A percentile compares a stretch with the other conserved stretches of the same genome.
Evolutionary conservation across 2,797 vertebrate genomes (phyloP).

Genomic region (Cossypha polioptera): DNA sequence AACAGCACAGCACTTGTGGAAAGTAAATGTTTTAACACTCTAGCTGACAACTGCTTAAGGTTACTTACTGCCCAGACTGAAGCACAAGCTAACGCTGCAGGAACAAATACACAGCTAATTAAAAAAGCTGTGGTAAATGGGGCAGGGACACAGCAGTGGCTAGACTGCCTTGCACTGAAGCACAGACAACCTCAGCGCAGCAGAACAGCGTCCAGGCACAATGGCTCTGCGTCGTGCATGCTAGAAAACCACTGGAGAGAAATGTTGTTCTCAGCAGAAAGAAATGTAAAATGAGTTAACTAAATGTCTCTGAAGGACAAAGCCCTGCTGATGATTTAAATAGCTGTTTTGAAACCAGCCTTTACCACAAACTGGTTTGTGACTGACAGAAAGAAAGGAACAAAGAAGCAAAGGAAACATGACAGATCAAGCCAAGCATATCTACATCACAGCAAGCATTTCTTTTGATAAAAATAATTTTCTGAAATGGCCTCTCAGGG

Average conservation of each 20-base stretch:
- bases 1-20: not conserved
- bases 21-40: not conserved
- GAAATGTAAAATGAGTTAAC: conserved; percentile 32
- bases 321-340: conserved; percentile 6
- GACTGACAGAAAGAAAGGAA: conserved; percentile 13
- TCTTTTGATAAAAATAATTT: conserved; percentile 11
- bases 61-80: conserved; percentile 21
- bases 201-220: not conserved
- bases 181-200: not conserved
- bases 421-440: not conserved
- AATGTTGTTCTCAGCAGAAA: conserved; percentile 27
- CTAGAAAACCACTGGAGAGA: not conserved
- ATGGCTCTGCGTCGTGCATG: rapidly evolving
- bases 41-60: not conserved
- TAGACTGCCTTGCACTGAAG: not conserved
- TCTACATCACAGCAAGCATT: not conserved
- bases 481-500: not conserved
- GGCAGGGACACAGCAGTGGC: not conserved
- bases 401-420: not conserved
- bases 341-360: conserved; percentile 9
- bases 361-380: not conserved
- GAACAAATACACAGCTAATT: conserved; percentile 41
- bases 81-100: conserved; percentile 1
- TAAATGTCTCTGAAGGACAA: conserved; percentile 9
- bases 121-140: not conserved